Evolutionary conservation across 1,140 invertebrate genomes (phyloP).

Genomic region (Caenorhabditis elegans): DNA sequence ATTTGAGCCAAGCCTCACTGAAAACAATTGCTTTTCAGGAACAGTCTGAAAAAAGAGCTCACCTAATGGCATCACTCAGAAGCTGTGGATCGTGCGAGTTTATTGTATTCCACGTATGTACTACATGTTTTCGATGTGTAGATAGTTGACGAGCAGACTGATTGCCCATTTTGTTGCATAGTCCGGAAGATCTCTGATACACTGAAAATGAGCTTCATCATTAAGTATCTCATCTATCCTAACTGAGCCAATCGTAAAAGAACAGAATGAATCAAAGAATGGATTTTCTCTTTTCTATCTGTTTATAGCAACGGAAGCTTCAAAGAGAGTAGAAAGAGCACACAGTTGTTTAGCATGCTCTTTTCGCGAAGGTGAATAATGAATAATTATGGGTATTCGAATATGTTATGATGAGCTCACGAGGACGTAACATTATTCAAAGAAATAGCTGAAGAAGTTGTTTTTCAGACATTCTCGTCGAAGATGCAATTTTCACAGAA

Average conservation of each 20-base stretch:
- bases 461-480: background rate
- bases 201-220: background rate
- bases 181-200: background rate
- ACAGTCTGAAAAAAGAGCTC: background rate
- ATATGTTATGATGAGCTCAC: background rate
- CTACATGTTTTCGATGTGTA: conserved; percentile 24
- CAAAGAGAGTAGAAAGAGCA: no score
- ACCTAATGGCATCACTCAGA: conserved; percentile 42
- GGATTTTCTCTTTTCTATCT: background rate
- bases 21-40: background rate
- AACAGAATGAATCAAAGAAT: background rate
- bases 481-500: background rate
- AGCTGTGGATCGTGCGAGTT: conserved; percentile 36
- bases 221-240: no score
- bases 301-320: background rate
- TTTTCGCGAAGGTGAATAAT: background rate
- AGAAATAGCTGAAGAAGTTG: background rate
- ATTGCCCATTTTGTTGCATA: conserved; percentile 37
- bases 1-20: conserved; percentile 44
- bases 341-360: background rate
- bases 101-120: conserved; percentile 38
- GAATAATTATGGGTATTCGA: background rate
- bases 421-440: background rate
- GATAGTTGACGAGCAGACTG: conserved; percentile 22
- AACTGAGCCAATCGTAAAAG: background rate